phyloP scores from a whole-genome alignment of 2,113 vertebrate genomes.

The Eretmochelys imbricata region DNA sequence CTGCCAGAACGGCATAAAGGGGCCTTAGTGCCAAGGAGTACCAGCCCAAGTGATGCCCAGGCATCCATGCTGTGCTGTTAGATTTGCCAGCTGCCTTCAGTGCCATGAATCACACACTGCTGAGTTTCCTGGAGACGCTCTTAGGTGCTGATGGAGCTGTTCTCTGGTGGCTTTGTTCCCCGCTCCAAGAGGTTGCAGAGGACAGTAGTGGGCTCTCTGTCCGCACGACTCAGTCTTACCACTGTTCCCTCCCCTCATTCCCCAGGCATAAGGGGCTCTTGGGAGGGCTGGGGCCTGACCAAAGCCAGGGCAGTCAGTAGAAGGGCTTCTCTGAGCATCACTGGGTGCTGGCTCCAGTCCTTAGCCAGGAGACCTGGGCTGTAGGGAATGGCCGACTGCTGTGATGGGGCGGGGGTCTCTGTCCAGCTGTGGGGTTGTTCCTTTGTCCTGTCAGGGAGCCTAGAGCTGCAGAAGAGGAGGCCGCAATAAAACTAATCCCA shows the following conservation, averaged over 20 bases:
- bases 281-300: neutral
- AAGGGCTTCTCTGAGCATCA: neutral
- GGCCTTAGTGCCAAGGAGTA: neutral
- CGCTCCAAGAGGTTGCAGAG: neutral
- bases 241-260: neutral
- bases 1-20: neutral
- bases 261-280: neutral
- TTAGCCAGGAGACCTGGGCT: neutral
- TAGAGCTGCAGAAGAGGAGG: neutral
- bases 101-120: neutral
- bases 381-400: neutral
- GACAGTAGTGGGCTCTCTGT: neutral
- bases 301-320: neutral
- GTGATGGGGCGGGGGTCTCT: neutral
- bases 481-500: neutral
- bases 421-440: neutral
- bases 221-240: neutral
- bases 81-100: neutral
- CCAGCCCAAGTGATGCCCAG: neutral
- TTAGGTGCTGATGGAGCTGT: neutral
- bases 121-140: neutral
- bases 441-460: neutral
- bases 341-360: neutral
- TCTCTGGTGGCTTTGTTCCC: neutral
- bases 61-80: neutral